Base-by-base conservation (phyloP, 2,888 invertebrate genomes). In the Villa cingulata region DNA sequence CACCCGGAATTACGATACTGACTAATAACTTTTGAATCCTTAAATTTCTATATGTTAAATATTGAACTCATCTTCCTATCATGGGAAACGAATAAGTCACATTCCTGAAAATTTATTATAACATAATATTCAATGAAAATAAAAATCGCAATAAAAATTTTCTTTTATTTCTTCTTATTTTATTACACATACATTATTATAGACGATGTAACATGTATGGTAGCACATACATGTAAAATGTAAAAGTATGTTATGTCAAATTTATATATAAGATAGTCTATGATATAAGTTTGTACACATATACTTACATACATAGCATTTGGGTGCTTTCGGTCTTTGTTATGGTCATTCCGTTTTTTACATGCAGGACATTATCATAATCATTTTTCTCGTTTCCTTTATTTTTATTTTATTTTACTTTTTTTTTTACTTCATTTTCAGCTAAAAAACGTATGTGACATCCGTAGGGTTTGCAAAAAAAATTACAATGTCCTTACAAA, bases 81-180 rank as follows among this genome's bases (percentile, higher is more conserved):
- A 19, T 37, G 42, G 20, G 23, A n/a, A 37, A 19, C 41, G 48
- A 45, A 50, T 37, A 50, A 50, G 50, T 53, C 53, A 52, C 37
- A 41, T 38, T 45, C 45, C 46, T 49, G 39, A 49, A 50, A 52
- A 50, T 53, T 53, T n/a, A n/a, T n/a, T n/a, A n/a, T n/a, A n/a
- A n/a, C n/a, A 53, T 53, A 45, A 45, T 48, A 46, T 37, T 40
- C 46, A 53, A 53, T 53, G 52, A 53, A 53, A 50, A 52, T 46
- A 52, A 53, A 51, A 45, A 50, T 51, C 51, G 51, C 52, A 52
- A 53, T 49, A 52, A 52, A 50, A 52, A 41, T 46, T 43, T 46
- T 46, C 29, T 12, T 32, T 32, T 32, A 1, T 32, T 32, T 32
- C 12, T 23, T 23, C 7, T 23, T 4, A 23, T 23, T 23, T 23